phyloP scores from a whole-genome alignment of 2,797 vertebrate genomes.

The Coranthus polyacanthus region DNA sequence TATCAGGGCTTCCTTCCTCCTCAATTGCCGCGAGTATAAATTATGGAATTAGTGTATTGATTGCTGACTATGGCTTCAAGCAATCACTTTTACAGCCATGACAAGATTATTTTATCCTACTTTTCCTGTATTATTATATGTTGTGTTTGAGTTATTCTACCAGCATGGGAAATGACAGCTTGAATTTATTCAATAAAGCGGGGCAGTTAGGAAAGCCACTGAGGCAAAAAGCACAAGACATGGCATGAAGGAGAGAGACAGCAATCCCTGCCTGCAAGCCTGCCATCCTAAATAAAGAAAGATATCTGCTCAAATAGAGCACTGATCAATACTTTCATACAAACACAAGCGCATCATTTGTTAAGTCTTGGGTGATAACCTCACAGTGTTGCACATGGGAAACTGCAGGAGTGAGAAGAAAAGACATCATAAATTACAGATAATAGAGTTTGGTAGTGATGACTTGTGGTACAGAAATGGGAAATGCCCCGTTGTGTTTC shows the following conservation, averaged over 20 bases:
- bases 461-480: constrained; percentile 44
- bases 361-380: constrained; percentile 71
- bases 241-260: constrained; percentile 84
- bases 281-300: constrained; percentile 87
- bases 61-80: constrained; percentile 94
- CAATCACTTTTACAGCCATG: constrained; percentile 99
- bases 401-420: constrained; percentile 54
- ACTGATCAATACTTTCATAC: constrained; percentile 94
- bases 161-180: constrained; percentile 99
- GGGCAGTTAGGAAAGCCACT: constrained; percentile 96
- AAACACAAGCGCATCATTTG: constrained; percentile 89
- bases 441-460: constrained; percentile 58
- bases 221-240: constrained; percentile 91
- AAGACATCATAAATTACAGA: constrained; percentile 69
- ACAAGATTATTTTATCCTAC: constrained; percentile 99
- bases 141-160: constrained; percentile 99
- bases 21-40: constrained; percentile 96
- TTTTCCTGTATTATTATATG: constrained; percentile 99
- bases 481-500: constrained; percentile 40
- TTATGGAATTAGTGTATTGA: constrained; percentile 99
- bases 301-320: constrained; percentile 90
- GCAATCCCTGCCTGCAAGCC: constrained; percentile 79
- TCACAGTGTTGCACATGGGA: constrained; percentile 64
- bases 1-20: constrained; percentile 97
- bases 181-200: constrained; percentile 99